These are phyloP conservation scores for Araneus ventricosus DNA, from an alignment of 1,140 invertebrate genomes.

Conservation along the genomic window DNA sequence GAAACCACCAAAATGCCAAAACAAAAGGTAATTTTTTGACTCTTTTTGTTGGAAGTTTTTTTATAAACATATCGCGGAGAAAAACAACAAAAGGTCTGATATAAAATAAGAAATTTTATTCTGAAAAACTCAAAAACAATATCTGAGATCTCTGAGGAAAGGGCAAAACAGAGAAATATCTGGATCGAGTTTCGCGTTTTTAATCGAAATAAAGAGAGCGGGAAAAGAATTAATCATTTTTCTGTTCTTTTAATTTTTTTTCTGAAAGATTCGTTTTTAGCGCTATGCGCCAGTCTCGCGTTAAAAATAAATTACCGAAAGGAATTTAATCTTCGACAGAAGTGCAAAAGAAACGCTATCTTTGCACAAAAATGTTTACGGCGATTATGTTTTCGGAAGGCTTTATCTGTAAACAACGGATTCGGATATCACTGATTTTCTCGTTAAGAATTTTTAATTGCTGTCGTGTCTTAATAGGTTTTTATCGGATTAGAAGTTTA, in stretches of 20 bases:
- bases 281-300: not conserved
- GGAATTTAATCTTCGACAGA: not conserved
- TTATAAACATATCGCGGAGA: not conserved
- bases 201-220: constrained; percentile 2
- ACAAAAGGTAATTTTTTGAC: not conserved
- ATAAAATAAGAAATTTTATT: constrained; percentile 27
- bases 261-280: not conserved
- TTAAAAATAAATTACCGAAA: not conserved
- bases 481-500: not conserved
- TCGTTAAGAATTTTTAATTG: not conserved
- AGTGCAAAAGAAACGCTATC: not conserved
- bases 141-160: not conserved
- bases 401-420: not conserved
- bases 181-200: constrained; percentile 33
- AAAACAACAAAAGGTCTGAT: not conserved
- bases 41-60: not conserved
- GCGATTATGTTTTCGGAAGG: not conserved
- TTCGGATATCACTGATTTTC: not conserved
- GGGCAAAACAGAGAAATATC: constrained; percentile 7
- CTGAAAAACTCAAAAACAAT: constrained; percentile 11
- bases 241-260: not conserved
- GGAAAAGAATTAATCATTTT: not conserved
- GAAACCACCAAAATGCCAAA: constrained; percentile 58
- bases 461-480: not conserved
- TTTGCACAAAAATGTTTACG: not conserved